Evolutionary conservation across 2,113 vertebrate genomes (phyloP).

Genomic region (Odobenus rosmarus): DNA sequence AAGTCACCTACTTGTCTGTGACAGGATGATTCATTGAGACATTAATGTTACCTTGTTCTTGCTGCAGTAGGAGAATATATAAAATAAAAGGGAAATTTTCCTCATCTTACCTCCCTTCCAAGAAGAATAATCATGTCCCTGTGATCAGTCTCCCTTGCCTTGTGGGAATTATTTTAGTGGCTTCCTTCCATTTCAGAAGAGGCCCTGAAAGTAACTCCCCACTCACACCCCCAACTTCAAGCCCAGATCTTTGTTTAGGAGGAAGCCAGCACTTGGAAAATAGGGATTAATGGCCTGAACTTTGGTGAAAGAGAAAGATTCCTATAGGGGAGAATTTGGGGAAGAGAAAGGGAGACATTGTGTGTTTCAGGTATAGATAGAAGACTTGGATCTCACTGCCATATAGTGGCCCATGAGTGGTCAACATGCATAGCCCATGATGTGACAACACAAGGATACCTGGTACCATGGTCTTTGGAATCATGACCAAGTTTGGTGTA

Average conservation of each 20-base stretch:
- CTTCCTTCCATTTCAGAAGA: conserved; percentile 46
- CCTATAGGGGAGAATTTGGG: not conserved
- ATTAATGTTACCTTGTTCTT: conserved; percentile 71
- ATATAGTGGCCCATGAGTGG: not conserved
- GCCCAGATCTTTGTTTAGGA: conserved; percentile 17
- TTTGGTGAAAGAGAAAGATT: not conserved
- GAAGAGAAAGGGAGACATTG: not conserved
- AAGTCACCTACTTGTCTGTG: conserved; percentile 68
- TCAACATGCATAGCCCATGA: not conserved
- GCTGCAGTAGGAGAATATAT: conserved; percentile 42
- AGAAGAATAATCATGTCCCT: conserved; percentile 35
- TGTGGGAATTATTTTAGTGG: conserved; percentile 38
- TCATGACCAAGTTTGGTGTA: not conserved
- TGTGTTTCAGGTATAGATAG: not conserved
- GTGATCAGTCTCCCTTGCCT: not conserved
- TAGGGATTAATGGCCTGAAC: not conserved
- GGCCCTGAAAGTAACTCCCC: not conserved
- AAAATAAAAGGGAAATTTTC: conserved; percentile 53
- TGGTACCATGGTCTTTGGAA: not conserved
- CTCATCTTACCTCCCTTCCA: conserved; percentile 18
- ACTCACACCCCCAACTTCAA: not conserved
- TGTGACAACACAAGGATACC: not conserved
- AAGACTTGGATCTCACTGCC: not conserved
- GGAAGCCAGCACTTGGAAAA: conserved; percentile 16
- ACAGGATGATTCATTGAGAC: conserved; percentile 73